These are phyloP conservation scores for Protodeltote pygarga DNA, from an alignment of 2,888 invertebrate genomes.

Conservation along the genomic window DNA sequence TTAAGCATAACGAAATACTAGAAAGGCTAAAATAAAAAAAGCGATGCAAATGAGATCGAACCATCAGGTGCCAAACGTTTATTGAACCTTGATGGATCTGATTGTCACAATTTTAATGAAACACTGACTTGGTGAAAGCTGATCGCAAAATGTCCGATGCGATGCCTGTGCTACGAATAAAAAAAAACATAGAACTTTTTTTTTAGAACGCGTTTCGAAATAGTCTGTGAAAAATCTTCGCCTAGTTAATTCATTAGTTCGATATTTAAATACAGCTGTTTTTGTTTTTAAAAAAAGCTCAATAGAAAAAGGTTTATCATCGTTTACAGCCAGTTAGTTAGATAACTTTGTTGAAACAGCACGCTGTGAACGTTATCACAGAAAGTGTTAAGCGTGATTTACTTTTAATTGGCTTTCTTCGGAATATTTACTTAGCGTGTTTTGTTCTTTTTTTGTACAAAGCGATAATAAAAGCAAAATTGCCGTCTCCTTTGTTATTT, in stretches of 20 bases:
- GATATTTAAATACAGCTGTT: too few species aligned
- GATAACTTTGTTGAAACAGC: slow-evolving; percentile 19
- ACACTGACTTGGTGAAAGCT: slow-evolving; percentile 57
- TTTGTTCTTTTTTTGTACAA: background rate
- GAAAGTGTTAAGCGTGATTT: slow-evolving; percentile 39
- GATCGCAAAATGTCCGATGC: too few species aligned
- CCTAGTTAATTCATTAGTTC: too few species aligned
- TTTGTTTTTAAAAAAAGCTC: slow-evolving; percentile 15
- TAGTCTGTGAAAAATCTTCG: too few species aligned
- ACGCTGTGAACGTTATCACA: slow-evolving; percentile 25
- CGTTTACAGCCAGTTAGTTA: slow-evolving; percentile 7
- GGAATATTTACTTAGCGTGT: background rate
- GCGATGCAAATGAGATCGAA: slow-evolving; percentile 9
- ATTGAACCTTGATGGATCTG: slow-evolving; percentile 51
- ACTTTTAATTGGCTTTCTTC: slow-evolving; percentile 18
- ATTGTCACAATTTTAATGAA: slow-evolving; percentile 54
- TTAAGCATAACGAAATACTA: slow-evolving; percentile 16
- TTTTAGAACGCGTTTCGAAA: too few species aligned
- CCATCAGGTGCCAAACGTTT: slow-evolving; percentile 30
- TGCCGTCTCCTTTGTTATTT: too few species aligned
- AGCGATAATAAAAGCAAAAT: background rate
- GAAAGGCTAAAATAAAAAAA: slow-evolving; percentile 25
- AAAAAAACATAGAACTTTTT: too few species aligned
- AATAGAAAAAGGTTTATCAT: slow-evolving; percentile 10
- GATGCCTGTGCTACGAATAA: slow-evolving; percentile 38